Percentiles rank a stretch among this genome's conserved stretches.
phyloP scores from a whole-genome alignment of 2,113 vertebrate species.

The Osmerus mordax region DNA sequence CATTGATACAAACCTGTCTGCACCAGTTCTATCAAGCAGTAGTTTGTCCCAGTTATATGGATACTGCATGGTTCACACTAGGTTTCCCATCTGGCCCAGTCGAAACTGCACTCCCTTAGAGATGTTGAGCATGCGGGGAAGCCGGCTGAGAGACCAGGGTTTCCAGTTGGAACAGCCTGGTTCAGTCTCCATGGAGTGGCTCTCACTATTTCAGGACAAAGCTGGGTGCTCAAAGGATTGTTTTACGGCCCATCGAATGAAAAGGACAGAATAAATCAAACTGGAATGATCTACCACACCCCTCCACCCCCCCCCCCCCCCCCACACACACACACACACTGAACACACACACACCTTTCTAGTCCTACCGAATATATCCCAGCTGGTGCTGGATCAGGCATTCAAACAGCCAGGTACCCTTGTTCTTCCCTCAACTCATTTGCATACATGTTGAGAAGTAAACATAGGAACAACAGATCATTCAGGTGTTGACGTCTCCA shows the following conservation, averaged over 20 bases:
- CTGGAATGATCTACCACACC: constrained; percentile 34
- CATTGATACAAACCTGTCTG: too few relatives aligned
- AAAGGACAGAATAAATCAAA: constrained; percentile 71
- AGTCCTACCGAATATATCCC: constrained; percentile 19
- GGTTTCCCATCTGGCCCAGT: too few relatives aligned
- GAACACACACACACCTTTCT: too few relatives aligned
- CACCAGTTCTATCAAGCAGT: too few relatives aligned
- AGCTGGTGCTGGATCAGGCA: constrained; percentile 45
- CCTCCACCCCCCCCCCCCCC: constrained; percentile 30
- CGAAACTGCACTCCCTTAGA: too few relatives aligned
- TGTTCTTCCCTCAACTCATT: constrained; percentile 42
- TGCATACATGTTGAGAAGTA: constrained; percentile 48
- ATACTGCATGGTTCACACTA: too few relatives aligned
- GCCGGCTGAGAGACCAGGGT: too few relatives aligned
- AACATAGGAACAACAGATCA: not conserved
- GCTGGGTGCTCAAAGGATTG: constrained; percentile 60
- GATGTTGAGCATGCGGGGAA: too few relatives aligned
- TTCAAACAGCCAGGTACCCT: constrained; percentile 42
- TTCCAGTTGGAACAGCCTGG: constrained; percentile 20
- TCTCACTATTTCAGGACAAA: constrained; percentile 68
- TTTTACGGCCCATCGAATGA: constrained; percentile 64
- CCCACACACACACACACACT: constrained; percentile 47
- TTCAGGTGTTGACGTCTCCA: too few relatives aligned
- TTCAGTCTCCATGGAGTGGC: constrained; percentile 67
- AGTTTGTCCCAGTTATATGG: too few relatives aligned